These are phyloP conservation scores for Pseudomyrmex pallidus DNA, from an alignment of 1,140 invertebrate genomes.

Conservation along the genomic window DNA sequence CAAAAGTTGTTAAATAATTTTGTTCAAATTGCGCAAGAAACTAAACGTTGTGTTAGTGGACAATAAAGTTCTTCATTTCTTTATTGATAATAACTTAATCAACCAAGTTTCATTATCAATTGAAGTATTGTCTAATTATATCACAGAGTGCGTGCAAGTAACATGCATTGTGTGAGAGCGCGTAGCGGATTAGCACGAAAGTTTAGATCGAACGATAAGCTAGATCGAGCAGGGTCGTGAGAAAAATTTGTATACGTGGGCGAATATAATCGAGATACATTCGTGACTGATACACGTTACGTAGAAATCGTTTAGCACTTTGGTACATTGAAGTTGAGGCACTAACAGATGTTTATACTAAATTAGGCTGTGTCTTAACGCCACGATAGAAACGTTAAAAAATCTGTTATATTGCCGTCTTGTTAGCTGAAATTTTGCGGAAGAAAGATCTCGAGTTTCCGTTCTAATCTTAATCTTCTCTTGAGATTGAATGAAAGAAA, in stretches of 20 bases:
- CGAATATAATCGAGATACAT: conserved; percentile 33
- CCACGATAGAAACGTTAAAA: too few relatives aligned
- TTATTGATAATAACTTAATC: neutral
- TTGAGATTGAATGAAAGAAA: neutral
- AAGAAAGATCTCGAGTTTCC: neutral
- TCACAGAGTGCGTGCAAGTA: conserved; percentile 31
- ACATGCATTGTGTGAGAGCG: conserved; percentile 52
- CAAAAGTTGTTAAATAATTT: neutral
- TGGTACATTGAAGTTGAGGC: neutral
- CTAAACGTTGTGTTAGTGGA: too few relatives aligned
- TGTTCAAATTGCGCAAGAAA: neutral
- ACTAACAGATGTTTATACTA: neutral
- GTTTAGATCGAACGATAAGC: conserved; percentile 53
- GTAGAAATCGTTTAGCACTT: neutral
- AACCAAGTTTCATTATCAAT: neutral
- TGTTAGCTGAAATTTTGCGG: neutral
- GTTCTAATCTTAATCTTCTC: neutral
- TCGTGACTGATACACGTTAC: conserved; percentile 18
- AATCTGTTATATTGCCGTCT: too few relatives aligned
- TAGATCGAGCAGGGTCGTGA: conserved; percentile 54
- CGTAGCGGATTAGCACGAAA: conserved; percentile 39
- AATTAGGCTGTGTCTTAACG: neutral
- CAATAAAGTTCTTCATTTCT: conserved; percentile 17
- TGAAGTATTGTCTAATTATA: conserved; percentile 64
- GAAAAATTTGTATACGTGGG: conserved; percentile 52